These are phyloP conservation scores for Eueides isabella DNA, from an alignment of 1,140 invertebrate species.

Conservation along the genomic window DNA sequence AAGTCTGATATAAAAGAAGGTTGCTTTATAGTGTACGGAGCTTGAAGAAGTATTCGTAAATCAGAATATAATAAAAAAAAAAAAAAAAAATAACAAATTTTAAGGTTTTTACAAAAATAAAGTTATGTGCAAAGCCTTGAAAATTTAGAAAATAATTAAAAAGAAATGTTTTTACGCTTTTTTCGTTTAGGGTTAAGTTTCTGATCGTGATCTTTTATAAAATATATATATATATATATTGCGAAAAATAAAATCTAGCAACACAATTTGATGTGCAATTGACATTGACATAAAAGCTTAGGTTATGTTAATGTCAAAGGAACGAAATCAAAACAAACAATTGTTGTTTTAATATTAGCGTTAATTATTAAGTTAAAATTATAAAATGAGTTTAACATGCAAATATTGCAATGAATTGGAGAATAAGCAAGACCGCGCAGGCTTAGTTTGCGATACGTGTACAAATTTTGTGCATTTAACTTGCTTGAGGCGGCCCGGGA, in stretches of 20 bases:
- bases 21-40: no score
- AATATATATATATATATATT: not conserved
- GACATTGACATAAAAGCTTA: not conserved
- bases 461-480: conserved; percentile 83
- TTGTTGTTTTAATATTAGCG: not conserved
- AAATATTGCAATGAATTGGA: conserved; percentile 70
- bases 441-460: conserved; percentile 82
- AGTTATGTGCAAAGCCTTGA: no score
- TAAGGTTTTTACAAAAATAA: no score
- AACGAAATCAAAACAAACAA: not conserved
- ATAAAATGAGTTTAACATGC: conserved; percentile 39
- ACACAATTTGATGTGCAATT: not conserved
- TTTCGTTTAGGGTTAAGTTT: no score
- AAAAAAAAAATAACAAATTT: no score
- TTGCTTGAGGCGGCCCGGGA: conserved; percentile 84
- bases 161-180: no score
- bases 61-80: no score
- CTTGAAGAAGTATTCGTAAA: no score
- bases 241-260: not conserved
- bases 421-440: conserved; percentile 63
- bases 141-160: no score
- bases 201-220: not conserved
- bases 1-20: no score
- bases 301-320: conserved; percentile 10
- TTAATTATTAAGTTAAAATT: not conserved